Evolutionary conservation across 2,888 invertebrate species (phyloP).

Genomic region (Lamellibrachia satsuma): DNA sequence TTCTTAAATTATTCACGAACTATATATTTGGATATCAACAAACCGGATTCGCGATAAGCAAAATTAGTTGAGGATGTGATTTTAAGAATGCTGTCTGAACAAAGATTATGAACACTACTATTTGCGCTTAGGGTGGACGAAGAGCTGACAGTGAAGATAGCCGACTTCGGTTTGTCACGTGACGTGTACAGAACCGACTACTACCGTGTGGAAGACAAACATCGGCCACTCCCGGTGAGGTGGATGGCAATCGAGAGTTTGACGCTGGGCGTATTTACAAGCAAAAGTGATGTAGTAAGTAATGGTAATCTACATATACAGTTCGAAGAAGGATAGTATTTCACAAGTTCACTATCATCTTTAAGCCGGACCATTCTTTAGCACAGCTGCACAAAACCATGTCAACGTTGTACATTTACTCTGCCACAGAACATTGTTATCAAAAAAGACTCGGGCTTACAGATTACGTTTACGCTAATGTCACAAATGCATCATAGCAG

Average conservation of each 20-base stretch:
- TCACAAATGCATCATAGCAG: too few species aligned
- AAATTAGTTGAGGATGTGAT: background rate
- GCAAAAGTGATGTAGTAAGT: constrained; percentile 67
- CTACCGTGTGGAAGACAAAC: constrained; percentile 66
- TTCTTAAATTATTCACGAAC: too few species aligned
- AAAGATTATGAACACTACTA: background rate
- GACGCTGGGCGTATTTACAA: constrained; percentile 62
- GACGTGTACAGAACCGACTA: constrained; percentile 69
- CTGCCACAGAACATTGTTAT: too few species aligned
- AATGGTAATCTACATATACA: background rate
- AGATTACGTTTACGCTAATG: too few species aligned
- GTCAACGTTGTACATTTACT: too few species aligned
- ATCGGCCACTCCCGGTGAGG: constrained; percentile 66
- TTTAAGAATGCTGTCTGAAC: background rate
- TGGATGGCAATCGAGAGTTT: constrained; percentile 69
- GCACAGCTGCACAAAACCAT: too few species aligned
- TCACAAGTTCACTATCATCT: too few species aligned
- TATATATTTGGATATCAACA: too few species aligned
- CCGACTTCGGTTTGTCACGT: constrained; percentile 70
- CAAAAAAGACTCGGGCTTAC: too few species aligned
- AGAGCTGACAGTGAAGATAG: constrained; percentile 67
- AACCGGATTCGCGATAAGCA: background rate
- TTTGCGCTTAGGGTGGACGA: constrained; percentile 65
- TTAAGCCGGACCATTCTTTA: too few species aligned
- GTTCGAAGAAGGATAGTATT: background rate